Base-by-base conservation (phyloP, 2,797 vertebrate genomes). In the Cyprinodon diabolis region DNA sequence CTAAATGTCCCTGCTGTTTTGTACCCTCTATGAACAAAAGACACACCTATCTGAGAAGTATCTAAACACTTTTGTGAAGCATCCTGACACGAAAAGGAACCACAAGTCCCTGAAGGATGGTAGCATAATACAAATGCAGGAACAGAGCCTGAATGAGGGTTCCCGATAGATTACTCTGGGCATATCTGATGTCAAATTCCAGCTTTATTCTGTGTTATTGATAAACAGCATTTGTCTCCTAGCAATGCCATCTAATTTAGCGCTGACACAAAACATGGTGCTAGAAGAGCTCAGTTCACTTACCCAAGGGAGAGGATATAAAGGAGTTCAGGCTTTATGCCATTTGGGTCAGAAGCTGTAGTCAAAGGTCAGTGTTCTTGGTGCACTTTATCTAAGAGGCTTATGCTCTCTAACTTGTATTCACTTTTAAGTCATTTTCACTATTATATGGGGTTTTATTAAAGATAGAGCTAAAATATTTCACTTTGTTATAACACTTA, bases 141-240 rank as follows among this genome's bases (percentile, higher is more conserved):
- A 76, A 79, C 83, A 71, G 81, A 56, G 45, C 68, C 81, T 88
- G 82, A 83, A 86, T 82, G 73, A 76, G 71, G 47, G 78, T 69
- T 45, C 79, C 78, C 86, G 86, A 72, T 86, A 74, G 78, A 84
- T 93, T 90, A 88, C 88, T 87, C 69, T 51, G 66, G 69, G 45
- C 1, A 4, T 88, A 91, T 94, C 88, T n/a, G 0, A 72, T 93
- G 78, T 88, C 91, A 92, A 93, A 93, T 92, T 85, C 69, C 82
- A 82, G 77, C 86, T 90, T 92, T 88, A 89, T 62, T 75, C 72
- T 67, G 45, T 40, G 85, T 93, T 92, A 66, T 76, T 48, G 71
- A 77, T 55, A 85, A 78, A 84, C 79, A 70, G 62, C 6, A 75
- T 84, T 93, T 91, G 82, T 89, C 80, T 84, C n/a, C 11, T 45